Percentiles rank a stretch among this genome's conserved stretches.
These are phyloP conservation scores for Sinocyclocheilus rhinocerous DNA, from an alignment of 2,113 vertebrate genomes.

Conservation along the genomic window DNA sequence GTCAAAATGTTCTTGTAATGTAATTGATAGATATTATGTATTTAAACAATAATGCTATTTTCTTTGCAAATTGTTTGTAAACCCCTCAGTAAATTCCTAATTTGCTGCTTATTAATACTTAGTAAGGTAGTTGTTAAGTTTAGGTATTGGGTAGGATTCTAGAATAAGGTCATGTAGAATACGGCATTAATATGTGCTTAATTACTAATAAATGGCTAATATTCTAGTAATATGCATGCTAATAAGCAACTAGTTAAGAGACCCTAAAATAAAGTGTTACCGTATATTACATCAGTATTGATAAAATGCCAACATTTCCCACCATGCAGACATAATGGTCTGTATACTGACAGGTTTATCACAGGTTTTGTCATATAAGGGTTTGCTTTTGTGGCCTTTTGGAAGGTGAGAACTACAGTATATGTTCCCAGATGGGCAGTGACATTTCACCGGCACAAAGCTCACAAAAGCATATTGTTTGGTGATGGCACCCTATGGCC, in stretches of 20 bases:
- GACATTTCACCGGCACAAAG: constrained; percentile 42
- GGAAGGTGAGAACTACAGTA: background rate
- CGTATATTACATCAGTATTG: background rate
- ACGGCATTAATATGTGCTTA: no score
- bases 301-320: background rate
- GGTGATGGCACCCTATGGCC: background rate
- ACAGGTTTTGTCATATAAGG: background rate
- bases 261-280: no score
- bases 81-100: background rate
- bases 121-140: no score
- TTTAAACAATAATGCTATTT: background rate
- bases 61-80: background rate
- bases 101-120: no score
- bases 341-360: background rate
- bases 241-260: no score
- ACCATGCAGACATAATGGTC: background rate
- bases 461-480: constrained; percentile 34
- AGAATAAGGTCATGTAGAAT: no score
- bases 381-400: constrained; percentile 1
- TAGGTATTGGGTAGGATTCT: no score
- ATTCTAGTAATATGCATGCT: no score
- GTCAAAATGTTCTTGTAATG: no score
- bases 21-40: background rate
- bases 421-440: constrained; percentile 18
- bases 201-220: no score